These are phyloP conservation scores for Gallinago paraguaiae DNA, from an alignment of 2,113 vertebrate genomes.

Conservation along the genomic window DNA sequence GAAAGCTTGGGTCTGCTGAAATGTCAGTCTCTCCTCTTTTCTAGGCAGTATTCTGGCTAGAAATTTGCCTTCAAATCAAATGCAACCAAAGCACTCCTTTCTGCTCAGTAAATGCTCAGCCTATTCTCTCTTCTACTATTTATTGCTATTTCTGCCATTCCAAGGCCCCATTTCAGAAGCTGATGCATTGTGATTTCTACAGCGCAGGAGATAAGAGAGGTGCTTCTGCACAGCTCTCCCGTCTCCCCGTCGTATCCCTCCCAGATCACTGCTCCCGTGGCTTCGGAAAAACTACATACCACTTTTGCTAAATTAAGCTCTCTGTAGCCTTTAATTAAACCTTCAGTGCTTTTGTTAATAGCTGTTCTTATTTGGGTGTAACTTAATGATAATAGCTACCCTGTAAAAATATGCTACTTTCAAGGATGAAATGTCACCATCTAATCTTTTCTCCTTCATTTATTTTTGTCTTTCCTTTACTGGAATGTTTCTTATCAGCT, in stretches of 20 bases:
- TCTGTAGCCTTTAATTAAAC: slow-evolving; percentile 33
- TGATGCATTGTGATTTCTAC: neutral
- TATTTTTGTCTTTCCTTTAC: slow-evolving; percentile 9
- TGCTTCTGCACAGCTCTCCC: neutral
- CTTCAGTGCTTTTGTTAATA: slow-evolving; percentile 33
- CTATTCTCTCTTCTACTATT: neutral
- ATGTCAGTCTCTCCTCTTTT: neutral
- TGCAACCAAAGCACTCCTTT: neutral
- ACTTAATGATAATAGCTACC: slow-evolving; percentile 22
- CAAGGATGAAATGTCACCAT: neutral
- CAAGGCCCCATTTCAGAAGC: neutral
- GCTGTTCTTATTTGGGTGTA: slow-evolving; percentile 7
- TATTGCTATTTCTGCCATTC: neutral
- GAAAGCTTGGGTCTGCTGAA: neutral
- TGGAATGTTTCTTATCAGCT: slow-evolving; percentile 45
- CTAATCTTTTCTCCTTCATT: neutral
- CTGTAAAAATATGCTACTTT: neutral
- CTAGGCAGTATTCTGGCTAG: neutral
- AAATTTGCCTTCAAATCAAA: neutral
- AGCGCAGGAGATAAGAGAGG: neutral
- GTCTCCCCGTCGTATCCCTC: neutral
- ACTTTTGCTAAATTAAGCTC: slow-evolving; percentile 6
- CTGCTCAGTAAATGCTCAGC: neutral
- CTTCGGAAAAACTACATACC: neutral
- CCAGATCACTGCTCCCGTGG: neutral